These are phyloP conservation scores for Chalcis sispes DNA, from an alignment of 2,888 invertebrate genomes.

Conservation along the genomic window DNA sequence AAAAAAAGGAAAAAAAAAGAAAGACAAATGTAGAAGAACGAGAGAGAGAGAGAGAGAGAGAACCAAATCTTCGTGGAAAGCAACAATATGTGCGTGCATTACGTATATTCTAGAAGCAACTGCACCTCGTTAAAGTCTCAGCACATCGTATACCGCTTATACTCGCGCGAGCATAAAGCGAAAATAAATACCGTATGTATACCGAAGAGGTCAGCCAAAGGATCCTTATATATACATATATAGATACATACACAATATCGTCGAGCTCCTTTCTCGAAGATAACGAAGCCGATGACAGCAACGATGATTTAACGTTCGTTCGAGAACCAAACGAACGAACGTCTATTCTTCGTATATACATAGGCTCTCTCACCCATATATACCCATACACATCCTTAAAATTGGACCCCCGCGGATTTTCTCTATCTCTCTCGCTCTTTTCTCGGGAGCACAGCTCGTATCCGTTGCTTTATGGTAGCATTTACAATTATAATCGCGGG, in stretches of 20 bases:
- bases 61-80: no score
- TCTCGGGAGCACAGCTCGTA: no score
- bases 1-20: no score
- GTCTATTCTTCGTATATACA: constrained; percentile 66
- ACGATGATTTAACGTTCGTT: constrained; percentile 73
- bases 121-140: constrained; percentile 1
- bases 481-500: constrained; percentile 71
- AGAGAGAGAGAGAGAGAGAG: no score
- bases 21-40: no score
- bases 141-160: no score
- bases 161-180: neutral
- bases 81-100: no score
- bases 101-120: neutral
- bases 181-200: no score
- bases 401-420: constrained; percentile 67
- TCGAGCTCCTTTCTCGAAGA: constrained; percentile 58
- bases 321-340: constrained; percentile 64
- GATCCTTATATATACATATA: neutral
- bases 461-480: constrained; percentile 69
- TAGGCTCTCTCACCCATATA: constrained; percentile 33
- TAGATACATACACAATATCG: neutral
- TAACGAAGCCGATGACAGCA: constrained; percentile 75
- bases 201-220: neutral
- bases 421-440: constrained; percentile 59
- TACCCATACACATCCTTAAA: constrained; percentile 16